These are phyloP conservation scores for Typhlichthys eigenmanni DNA, from an alignment of 2,797 vertebrate species.

Conservation along the genomic window DNA sequence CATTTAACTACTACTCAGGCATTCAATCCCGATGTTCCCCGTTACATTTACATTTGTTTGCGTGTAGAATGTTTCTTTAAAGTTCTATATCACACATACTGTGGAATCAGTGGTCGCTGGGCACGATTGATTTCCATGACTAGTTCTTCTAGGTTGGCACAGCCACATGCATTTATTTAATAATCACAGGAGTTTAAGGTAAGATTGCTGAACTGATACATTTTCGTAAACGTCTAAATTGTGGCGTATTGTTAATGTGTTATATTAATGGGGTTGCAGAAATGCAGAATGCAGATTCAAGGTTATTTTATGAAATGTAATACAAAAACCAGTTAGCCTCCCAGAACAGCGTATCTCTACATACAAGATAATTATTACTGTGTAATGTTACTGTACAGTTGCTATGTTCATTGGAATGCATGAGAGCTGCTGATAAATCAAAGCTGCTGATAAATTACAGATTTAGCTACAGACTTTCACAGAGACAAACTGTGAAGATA, in stretches of 20 bases:
- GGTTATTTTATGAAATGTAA: not conserved
- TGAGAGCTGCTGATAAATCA: not conserved
- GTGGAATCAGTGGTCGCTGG: too few species aligned
- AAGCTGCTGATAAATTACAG: not conserved
- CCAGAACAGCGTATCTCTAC: not conserved
- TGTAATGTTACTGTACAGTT: too few species aligned
- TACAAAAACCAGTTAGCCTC: not conserved
- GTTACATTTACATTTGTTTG: slow-evolving; percentile 21
- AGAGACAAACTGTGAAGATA: not conserved
- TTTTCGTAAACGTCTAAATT: too few species aligned
- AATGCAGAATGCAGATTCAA: not conserved
- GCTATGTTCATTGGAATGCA: too few species aligned
- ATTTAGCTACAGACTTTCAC: not conserved
- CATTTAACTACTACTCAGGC: slow-evolving; percentile 29
- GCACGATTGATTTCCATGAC: too few species aligned
- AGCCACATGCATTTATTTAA: too few species aligned
- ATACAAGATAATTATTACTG: not conserved
- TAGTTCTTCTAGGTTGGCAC: too few species aligned
- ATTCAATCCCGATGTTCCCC: slow-evolving; percentile 41
- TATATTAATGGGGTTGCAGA: not conserved
- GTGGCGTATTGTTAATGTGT: too few species aligned
- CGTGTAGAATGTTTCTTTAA: slow-evolving; percentile 11
- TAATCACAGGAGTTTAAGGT: too few species aligned
- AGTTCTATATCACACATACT: too few species aligned
- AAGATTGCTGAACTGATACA: too few species aligned